Percentiles rank a stretch among this genome's conserved stretches.
Conservation (phyloP, 2,113 vertebrate genomes). For the Boulengeromyrus knoepffleri region DNA sequence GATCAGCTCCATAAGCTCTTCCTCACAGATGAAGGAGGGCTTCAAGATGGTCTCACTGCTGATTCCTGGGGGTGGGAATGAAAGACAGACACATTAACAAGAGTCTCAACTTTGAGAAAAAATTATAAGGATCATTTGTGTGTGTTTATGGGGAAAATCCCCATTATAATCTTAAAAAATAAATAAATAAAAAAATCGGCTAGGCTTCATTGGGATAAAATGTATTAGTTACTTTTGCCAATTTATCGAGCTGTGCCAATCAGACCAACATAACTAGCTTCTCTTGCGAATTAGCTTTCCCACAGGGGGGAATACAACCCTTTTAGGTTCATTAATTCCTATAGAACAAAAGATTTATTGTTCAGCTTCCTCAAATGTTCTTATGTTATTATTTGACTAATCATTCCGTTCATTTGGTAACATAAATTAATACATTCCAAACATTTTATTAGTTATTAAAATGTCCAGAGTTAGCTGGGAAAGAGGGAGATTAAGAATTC, state of each 20-base stretch:
- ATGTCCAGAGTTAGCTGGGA: not conserved
- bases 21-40: conserved; percentile 72
- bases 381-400: not conserved
- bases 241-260: not conserved
- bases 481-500: not conserved
- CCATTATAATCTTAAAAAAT: not conserved
- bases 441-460: not conserved
- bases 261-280: not conserved
- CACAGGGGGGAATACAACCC: not conserved
- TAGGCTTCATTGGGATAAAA: not conserved
- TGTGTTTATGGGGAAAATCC: not conserved
- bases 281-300: not conserved
- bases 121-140: not conserved
- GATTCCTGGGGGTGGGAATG: conserved; percentile 66
- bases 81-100: not conserved
- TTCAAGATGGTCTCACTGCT: conserved; percentile 89
- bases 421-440: not conserved
- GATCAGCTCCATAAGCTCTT: conserved; percentile 83
- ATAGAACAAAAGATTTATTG: not conserved
- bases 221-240: not conserved
- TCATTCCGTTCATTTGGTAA: not conserved
- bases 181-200: not conserved
- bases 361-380: not conserved
- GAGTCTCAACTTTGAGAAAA: not conserved
- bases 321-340: not conserved